phyloP scores from a whole-genome alignment of 1,140 invertebrate species.

The Whitmania pigra region DNA sequence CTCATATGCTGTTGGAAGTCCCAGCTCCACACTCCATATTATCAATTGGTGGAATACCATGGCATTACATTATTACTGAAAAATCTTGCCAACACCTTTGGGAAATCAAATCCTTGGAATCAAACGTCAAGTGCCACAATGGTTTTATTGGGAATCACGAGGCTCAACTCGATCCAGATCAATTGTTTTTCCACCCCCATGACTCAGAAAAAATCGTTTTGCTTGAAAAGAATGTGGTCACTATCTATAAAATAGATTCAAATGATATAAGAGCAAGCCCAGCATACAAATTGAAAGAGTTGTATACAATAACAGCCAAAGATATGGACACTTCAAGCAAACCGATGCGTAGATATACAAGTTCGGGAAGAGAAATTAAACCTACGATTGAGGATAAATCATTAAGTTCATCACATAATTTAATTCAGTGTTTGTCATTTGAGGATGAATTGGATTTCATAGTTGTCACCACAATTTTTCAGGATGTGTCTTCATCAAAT shows the following conservation, averaged over 20 bases:
- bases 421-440: neutral
- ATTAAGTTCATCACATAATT: neutral
- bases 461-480: neutral
- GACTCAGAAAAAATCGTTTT: neutral
- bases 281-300: no score
- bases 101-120: neutral
- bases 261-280: no score
- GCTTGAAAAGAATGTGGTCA: neutral
- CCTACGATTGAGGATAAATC: neutral
- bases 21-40: neutral
- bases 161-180: slow-evolving; percentile 2
- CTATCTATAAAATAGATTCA: neutral
- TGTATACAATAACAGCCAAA: neutral
- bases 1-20: neutral
- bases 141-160: neutral
- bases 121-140: neutral
- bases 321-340: neutral
- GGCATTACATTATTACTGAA: neutral
- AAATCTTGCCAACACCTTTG: neutral
- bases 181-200: slow-evolving; percentile 4
- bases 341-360: neutral
- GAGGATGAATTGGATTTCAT: neutral
- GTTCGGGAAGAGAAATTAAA: neutral
- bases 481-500: neutral
- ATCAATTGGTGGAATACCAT: slow-evolving; percentile 1